Base-by-base conservation (phyloP, 2,113 vertebrate genomes). In the Prionailurus bengalensis region DNA sequence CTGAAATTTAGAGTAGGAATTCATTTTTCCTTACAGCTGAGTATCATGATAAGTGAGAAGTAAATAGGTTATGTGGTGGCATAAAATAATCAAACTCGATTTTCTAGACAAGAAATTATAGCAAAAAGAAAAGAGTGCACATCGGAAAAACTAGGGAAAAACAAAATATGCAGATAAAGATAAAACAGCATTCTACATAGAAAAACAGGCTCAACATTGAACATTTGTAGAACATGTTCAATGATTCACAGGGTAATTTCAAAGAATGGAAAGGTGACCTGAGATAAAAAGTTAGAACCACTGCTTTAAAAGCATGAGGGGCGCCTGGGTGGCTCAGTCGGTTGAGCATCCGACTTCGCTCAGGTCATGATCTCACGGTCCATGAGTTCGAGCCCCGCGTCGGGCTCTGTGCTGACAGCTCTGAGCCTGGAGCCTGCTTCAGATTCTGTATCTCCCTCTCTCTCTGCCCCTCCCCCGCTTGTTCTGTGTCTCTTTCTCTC, bases 11-110 rank as follows among this genome's bases (percentile, higher is more conserved):
- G 12, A 27, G 9, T 27, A 71, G 0, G 4, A 65, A n/a, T 84
- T 95, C 45, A 96, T 36, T 91, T 87, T 96, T 45, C 3, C n/a
- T 74, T n/a, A n/a, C 11, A 80, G 14, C 5, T 95, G 81, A 93
- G 11, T 91, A 88, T 91, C 36, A 83, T 31, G 51, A 27, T 79
- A 93, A 55, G 9, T 91, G n/a, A 7, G 39, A 78, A 93, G 63
- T 79, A 95, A 87, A 73, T 36, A 83, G 53, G 65, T n/a, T 95
- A 90, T 91, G 13, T 61, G 31, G 17, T 73, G 9, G 17, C 25
- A 68, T 90, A 82, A 81, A 92, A 86, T 45, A 85, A 89, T 58
- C 31, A 45, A 55, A 90, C 78, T 70, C 65, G 13, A 33, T 94
- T 96, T 91, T 91, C 51, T 91, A 78, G n/a, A 73, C 16, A 63